Conservation (phyloP, 2,888 invertebrate genomes). For the Cerastis leucographa region DNA sequence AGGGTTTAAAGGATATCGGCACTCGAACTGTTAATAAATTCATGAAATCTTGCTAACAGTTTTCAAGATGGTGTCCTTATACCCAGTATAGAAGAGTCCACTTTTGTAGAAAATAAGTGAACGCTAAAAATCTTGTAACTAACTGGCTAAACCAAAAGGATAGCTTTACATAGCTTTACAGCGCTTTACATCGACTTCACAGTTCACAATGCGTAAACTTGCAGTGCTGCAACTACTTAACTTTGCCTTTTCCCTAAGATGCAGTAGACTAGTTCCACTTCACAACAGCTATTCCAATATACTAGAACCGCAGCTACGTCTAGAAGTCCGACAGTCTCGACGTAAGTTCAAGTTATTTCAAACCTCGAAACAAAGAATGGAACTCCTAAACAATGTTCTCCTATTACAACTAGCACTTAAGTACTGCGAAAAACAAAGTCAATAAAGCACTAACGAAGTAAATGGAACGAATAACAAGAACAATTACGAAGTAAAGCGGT, state of each 20-base stretch:
- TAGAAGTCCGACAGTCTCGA: not conserved
- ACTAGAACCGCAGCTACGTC: not conserved
- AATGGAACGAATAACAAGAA: conserved; percentile 70
- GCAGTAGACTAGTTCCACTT: not conserved
- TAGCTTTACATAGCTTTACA: conserved; percentile 9
- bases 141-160: not conserved
- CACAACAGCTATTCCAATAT: conserved; percentile 6
- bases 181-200: not conserved
- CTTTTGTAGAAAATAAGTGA: not conserved
- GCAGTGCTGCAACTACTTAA: not conserved
- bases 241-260: not conserved
- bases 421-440: conserved; percentile 66
- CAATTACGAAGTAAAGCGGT: conserved; percentile 72
- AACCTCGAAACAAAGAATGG: conserved; percentile 6
- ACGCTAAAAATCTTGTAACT: not conserved
- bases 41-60: not conserved
- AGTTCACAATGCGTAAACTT: not conserved
- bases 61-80: not conserved
- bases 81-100: not conserved
- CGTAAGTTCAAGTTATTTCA: conserved; percentile 11
- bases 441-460: conserved; percentile 63
- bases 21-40: not conserved
- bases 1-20: too few relatives aligned
- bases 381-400: conserved; percentile 9
- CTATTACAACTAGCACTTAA: conserved; percentile 35